Conservation (phyloP, 2,113 vertebrate genomes). For the Picathartes gymnocephalus region DNA sequence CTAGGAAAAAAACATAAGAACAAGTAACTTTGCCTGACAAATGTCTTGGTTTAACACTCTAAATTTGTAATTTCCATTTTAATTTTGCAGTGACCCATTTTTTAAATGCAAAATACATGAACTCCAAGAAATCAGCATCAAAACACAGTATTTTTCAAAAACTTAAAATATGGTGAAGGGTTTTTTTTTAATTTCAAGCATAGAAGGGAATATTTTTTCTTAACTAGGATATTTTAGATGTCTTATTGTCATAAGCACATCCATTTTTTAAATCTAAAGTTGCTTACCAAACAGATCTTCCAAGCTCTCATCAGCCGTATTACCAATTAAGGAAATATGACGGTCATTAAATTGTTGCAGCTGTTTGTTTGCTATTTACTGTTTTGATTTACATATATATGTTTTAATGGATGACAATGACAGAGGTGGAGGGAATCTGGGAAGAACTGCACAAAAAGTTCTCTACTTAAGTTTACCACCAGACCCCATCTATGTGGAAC, state of each 20-base stretch:
- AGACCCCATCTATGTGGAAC: background rate
- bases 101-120: background rate
- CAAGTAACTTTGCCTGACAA: background rate
- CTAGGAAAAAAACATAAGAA: background rate
- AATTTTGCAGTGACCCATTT: background rate
- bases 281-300: background rate
- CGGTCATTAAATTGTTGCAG: background rate
- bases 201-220: background rate
- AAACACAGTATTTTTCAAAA: background rate
- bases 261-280: background rate
- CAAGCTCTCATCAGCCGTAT: background rate
- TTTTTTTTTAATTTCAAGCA: background rate
- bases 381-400: background rate
- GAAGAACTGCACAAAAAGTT: background rate
- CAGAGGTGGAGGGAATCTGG: background rate
- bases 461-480: background rate
- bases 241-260: background rate
- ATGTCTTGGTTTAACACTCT: background rate
- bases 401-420: background rate
- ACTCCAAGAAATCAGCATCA: background rate
- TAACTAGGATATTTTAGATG: background rate
- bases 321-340: background rate
- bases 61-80: background rate
- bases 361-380: constrained; percentile 8
- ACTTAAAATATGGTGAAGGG: rapidly evolving